Percentiles rank a stretch among this genome's conserved stretches.
These are phyloP conservation scores for Zoanthus sociatus DNA, from an alignment of 92 coral and sea anemone genomes.

Conservation along the genomic window DNA sequence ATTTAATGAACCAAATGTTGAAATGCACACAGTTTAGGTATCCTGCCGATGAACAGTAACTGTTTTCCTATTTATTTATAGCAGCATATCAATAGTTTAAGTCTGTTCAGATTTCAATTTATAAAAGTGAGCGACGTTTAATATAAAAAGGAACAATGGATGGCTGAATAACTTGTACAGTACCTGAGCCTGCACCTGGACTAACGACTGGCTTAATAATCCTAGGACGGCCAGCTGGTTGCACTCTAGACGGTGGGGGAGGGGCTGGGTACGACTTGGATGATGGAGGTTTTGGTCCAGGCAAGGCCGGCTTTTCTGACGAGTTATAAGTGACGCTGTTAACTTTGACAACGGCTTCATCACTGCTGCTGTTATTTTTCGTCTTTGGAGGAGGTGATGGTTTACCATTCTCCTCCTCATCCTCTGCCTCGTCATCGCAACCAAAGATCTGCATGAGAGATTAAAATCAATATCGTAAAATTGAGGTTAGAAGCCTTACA, in stretches of 20 bases:
- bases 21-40: too few species aligned
- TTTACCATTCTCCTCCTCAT: constrained; percentile 30
- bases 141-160: not conserved
- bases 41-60: too few species aligned
- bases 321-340: constrained; percentile 43
- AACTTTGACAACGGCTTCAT: constrained; percentile 32
- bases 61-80: too few species aligned
- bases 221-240: constrained; percentile 25
- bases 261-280: constrained; percentile 48
- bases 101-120: too few species aligned
- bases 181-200: constrained; percentile 49
- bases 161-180: constrained; percentile 7
- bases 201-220: constrained; percentile 22
- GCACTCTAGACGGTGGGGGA: constrained; percentile 24
- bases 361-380: constrained; percentile 50
- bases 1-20: too few species aligned
- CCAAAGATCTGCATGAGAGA: constrained; percentile 47
- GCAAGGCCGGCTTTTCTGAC: constrained; percentile 36
- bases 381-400: constrained; percentile 71
- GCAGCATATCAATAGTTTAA: too few species aligned
- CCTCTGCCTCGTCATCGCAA: constrained; percentile 20
- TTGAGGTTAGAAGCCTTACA: too few species aligned
- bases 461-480: not conserved
- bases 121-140: too few species aligned
- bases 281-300: constrained; percentile 51